Conservation (phyloP, 2,797 vertebrate genomes). For the Eupleurogrammus muticus region DNA sequence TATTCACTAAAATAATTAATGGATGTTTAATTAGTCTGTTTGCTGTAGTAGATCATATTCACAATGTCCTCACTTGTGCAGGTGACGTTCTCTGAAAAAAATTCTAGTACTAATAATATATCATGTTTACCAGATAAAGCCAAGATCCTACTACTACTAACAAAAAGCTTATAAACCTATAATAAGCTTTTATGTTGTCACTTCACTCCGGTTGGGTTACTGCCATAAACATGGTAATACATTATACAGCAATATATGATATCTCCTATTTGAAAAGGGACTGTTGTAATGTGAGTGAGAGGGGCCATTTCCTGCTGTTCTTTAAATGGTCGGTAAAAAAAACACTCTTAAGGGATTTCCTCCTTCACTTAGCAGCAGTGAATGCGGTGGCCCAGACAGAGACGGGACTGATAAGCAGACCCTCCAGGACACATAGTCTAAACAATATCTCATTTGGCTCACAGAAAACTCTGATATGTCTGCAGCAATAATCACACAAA, state of each 20-base stretch:
- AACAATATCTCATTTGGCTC: background rate
- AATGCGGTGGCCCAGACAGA: background rate
- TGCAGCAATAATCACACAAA: background rate
- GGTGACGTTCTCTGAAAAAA: too few species aligned
- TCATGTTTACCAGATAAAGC: too few species aligned
- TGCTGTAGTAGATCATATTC: too few species aligned
- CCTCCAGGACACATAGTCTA: conserved; percentile 3
- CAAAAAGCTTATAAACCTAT: too few species aligned
- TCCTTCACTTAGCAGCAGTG: background rate
- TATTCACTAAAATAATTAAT: too few species aligned
- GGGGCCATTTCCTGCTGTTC: conserved; percentile 34
- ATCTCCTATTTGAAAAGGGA: background rate
- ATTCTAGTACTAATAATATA: too few species aligned
- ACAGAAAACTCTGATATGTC: background rate
- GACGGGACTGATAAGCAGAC: background rate
- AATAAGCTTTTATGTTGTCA: conserved; percentile 19
- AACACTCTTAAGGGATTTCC: conserved; percentile 54
- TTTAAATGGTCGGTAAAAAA: conserved; percentile 24
- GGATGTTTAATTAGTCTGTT: too few species aligned
- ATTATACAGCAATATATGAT: too few species aligned
- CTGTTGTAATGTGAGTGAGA: background rate
- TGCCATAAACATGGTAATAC: background rate
- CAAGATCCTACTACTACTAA: background rate
- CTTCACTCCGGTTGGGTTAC: background rate
- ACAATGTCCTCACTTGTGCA: too few species aligned